Conservation (phyloP, 2,888 invertebrate species). For the Ypsolopha scabrella region DNA sequence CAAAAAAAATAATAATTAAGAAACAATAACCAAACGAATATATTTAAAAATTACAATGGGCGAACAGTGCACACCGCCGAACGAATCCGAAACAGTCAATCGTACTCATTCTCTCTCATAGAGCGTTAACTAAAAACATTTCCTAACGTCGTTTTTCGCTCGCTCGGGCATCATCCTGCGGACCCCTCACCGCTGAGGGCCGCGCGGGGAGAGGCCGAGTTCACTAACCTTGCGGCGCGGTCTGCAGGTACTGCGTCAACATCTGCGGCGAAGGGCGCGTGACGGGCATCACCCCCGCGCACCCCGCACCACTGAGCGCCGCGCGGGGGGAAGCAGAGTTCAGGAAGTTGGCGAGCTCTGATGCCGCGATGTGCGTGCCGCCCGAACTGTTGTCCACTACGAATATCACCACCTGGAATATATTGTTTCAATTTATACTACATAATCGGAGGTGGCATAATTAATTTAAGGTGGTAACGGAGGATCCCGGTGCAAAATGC, state of each 20-base stretch:
- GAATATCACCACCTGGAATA: conserved; percentile 42
- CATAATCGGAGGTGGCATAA: too few relatives aligned
- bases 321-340: conserved; percentile 78
- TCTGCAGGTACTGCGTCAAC: conserved; percentile 88
- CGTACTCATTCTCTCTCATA: too few relatives aligned
- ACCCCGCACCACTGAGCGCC: conserved; percentile 80
- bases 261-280: conserved; percentile 83
- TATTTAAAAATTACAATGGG: too few relatives aligned
- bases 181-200: background rate
- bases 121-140: too few relatives aligned
- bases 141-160: too few relatives aligned
- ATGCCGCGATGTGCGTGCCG: conserved; percentile 78
- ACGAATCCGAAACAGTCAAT: background rate
- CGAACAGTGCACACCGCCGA: too few relatives aligned
- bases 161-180: background rate
- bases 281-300: conserved; percentile 78
- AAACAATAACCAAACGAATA: too few relatives aligned
- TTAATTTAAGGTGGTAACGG: too few relatives aligned
- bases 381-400: conserved; percentile 63
- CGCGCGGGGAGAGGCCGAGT: background rate
- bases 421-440: background rate
- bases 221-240: conserved; percentile 80
- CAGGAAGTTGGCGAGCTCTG: conserved; percentile 78
- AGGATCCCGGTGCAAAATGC: too few relatives aligned
- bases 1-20: too few relatives aligned